Evolutionary conservation across 2,113 vertebrate species (phyloP), one percentile per base, ranked within the genome.

Genomic region (Pseudopodoces humilis): DNA sequence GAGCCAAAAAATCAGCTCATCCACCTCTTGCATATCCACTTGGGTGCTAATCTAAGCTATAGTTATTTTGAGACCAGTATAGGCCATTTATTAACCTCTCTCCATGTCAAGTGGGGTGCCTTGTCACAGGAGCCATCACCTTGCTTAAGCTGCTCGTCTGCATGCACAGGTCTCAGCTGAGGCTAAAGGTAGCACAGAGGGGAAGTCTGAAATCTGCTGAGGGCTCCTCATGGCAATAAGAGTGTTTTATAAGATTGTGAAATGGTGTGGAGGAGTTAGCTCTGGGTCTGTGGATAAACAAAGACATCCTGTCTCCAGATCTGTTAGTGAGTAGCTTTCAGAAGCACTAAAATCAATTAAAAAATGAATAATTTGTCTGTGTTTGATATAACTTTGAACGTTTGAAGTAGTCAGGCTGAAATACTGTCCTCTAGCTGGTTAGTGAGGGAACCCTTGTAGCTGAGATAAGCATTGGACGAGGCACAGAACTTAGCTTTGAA

Each of bases 301-400:
- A 86, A 86, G 86, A 86, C 83, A 87, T 94, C 90, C 85, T 93
- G 94, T 83, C 83, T 96, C 94, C 72, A 90, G 85, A 93, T 88
- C 88, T 86, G 79, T 77, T 92, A 93, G 52, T 71, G 58, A 78
- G 86, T 46, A 72, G 78, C 50, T 93, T 88, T 90, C 75, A 88
- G 90, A 94, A 97, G 59, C 60, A 85, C 41, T 5, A 0, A 79
- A 55, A 92, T 88, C 11, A 85, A 86, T 70, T 76, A 22, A 62
- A 90, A 78, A 84, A 21, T 22, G 21, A 86, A 77, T 77, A 5
- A 67, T 87, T 87, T 84, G 39, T 81, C 69, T 86, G 56, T 41
- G 28, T 93, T 92, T 88, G 95, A 83, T 88, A 47, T 59, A 78
- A 75, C 64, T 88, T 67, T 44, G 68, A 85, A 88, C 52, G 71